A percentile compares a stretch with the other conserved stretches of the same genome.
These are phyloP conservation scores for Celastrina argiolus DNA, from an alignment of 2,888 invertebrate genomes.

Conservation along the genomic window DNA sequence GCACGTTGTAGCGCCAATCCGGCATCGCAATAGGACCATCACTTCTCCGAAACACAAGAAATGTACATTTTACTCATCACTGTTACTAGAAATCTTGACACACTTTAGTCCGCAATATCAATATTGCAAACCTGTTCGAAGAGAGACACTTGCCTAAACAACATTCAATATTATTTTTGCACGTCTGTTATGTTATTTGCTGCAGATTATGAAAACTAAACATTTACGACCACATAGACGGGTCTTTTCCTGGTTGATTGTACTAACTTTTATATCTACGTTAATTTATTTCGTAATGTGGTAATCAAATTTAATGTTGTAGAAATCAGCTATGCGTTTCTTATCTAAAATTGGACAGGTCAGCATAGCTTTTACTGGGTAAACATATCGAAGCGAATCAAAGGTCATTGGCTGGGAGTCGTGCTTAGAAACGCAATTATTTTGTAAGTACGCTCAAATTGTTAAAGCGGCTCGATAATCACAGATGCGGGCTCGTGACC, in stretches of 20 bases:
- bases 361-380: constrained; percentile 23
- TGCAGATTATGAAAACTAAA: neutral
- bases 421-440: constrained; percentile 73
- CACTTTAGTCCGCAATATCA: constrained; percentile 43
- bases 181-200: constrained; percentile 9
- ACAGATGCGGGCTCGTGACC: constrained; percentile 60
- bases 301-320: neutral
- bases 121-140: constrained; percentile 47
- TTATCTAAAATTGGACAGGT: neutral
- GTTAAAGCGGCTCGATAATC: constrained; percentile 67
- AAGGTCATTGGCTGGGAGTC: constrained; percentile 65
- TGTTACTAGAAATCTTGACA: constrained; percentile 40
- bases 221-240: neutral
- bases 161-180: constrained; percentile 25
- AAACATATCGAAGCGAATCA: constrained; percentile 44
- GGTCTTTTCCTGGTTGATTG: neutral
- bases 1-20: constrained; percentile 76
- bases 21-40: constrained; percentile 70
- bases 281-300: neutral
- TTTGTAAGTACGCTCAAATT: constrained; percentile 63
- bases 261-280: neutral
- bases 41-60: constrained; percentile 48
- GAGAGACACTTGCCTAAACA: constrained; percentile 56
- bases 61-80: constrained; percentile 42
- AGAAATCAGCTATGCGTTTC: neutral